Base-by-base conservation (phyloP, 2,888 invertebrate species). In the Alentia gelatinosa region DNA sequence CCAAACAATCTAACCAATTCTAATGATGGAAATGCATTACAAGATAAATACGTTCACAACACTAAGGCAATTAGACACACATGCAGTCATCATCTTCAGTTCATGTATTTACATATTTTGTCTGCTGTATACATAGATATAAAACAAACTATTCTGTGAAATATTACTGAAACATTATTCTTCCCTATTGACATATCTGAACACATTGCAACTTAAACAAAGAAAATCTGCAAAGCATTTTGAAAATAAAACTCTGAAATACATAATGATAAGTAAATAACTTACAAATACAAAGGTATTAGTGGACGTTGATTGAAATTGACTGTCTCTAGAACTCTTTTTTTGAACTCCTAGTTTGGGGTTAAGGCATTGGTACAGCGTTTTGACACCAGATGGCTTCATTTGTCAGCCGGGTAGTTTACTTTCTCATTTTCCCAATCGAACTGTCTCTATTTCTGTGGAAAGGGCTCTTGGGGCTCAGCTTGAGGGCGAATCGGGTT, bases 321-420 rank as follows among this genome's bases (percentile, higher is more conserved):
- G 56, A 56, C 19, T 19, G 56, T 56, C 56, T 56, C 19, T 56
- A 56, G 56, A 56, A 56, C 19, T 56, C 56, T 56, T 56, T 56
- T 56, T 19, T 5, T 5, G n/a, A 56, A 56, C 56, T 56, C 56
- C 56, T 56, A 19, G 19, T 56, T n/a, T 9, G 19, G 19, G 47
- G n/a, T 79, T 79, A 79, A 79, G 79, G 79, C 79, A 79, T 79
- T 79, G 79, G 39, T 37, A 79, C 79, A 79, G 79, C 79, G 1
- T 35, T 39, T 35, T n/a, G 39, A 35, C 79, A 39, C 79, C 79
- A 23, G 37, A 39, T 39, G 79, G 39, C 79, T 15, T n/a, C 79
- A n/a, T n/a, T n/a, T 26, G 15, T 5, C 33, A 33, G n/a, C 33
- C 12, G 56, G 19, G 23, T 56, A n/a, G 56, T 5, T 56, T 19